phyloP scores from a whole-genome alignment of 1,140 invertebrate species.

The Drosophila subobscura region DNA sequence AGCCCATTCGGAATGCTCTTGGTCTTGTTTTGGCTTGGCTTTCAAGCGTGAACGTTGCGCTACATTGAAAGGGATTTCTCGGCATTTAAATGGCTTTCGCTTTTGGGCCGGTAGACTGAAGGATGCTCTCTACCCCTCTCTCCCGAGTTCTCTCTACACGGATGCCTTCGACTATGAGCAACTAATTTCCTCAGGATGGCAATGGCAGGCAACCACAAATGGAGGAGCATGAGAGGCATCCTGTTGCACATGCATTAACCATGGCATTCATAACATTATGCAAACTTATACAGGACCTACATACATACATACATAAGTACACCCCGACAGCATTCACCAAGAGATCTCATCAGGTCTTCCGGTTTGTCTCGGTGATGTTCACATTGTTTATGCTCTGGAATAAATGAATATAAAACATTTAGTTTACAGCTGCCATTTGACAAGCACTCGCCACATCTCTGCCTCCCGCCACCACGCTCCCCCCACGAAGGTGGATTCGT shows the following conservation, averaged over 20 bases:
- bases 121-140: neutral
- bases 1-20: conserved; percentile 26
- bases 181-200: conserved; percentile 35
- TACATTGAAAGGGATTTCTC: conserved; percentile 66
- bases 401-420: conserved; percentile 75
- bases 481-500: conserved; percentile 10
- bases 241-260: conserved; percentile 53
- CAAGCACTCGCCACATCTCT: conserved; percentile 39
- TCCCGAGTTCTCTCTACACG: neutral
- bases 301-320: neutral
- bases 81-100: conserved; percentile 60
- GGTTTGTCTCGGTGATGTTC: conserved; percentile 44
- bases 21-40: conserved; percentile 42
- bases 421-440: conserved; percentile 70
- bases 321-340: conserved; percentile 26
- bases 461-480: too few relatives aligned
- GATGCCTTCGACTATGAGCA: conserved; percentile 38
- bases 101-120: neutral
- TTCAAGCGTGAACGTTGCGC: conserved; percentile 51
- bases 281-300: conserved; percentile 33
- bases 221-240: conserved; percentile 43
- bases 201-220: conserved; percentile 35
- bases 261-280: conserved; percentile 47
- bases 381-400: conserved; percentile 55
- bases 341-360: conserved; percentile 31